Conservation (phyloP, 2,797 vertebrate species). For the Myiotriccus ornatus region DNA sequence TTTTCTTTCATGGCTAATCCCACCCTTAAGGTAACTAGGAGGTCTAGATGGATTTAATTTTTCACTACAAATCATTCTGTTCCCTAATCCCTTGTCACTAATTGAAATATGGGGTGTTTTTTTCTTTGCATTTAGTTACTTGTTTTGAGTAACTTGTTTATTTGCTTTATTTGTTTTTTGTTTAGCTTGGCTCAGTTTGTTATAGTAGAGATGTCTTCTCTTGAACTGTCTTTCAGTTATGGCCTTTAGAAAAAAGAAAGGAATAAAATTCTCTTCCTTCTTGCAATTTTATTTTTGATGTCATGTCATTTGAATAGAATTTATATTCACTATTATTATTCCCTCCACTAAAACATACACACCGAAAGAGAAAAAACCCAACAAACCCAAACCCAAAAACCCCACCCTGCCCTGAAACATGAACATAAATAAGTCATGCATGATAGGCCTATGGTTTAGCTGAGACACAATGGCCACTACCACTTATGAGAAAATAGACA, state of each 20-base stretch:
- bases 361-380: fast-evolving
- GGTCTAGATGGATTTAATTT: neutral
- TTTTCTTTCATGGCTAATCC: neutral
- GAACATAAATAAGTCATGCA: neutral
- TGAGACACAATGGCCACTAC: fast-evolving
- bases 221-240: neutral
- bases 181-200: fast-evolving
- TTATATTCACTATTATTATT: neutral
- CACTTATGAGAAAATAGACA: neutral
- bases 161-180: neutral
- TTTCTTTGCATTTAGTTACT: neutral
- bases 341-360: neutral
- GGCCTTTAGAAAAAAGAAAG: neutral
- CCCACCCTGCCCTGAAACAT: neutral
- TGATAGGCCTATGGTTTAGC: neutral
- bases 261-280: neutral
- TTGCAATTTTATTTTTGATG: neutral
- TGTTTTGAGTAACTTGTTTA: neutral
- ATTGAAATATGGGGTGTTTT: fast-evolving
- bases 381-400: fast-evolving
- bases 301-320: neutral
- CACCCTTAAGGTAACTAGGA: neutral
- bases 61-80: neutral
- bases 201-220: neutral
- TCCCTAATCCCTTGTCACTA: neutral